Percentiles rank a stretch among this genome's conserved stretches.
These are phyloP conservation scores for Pterophyllum scalare DNA, from an alignment of 2,113 vertebrate genomes.

Conservation along the genomic window DNA sequence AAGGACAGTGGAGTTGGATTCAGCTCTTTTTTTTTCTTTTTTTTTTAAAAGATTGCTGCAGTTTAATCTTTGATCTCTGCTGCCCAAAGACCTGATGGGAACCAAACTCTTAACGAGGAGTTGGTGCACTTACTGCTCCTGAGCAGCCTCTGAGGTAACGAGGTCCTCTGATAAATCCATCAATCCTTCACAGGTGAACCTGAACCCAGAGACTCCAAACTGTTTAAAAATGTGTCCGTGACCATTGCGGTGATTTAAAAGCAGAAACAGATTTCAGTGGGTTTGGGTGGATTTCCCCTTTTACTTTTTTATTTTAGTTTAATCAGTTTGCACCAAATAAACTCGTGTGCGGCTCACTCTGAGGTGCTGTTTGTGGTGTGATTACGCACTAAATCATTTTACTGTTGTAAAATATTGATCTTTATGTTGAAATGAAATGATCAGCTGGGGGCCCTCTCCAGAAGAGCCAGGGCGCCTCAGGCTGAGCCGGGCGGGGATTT, in stretches of 20 bases:
- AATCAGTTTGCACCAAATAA: neutral
- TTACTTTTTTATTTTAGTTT: neutral
- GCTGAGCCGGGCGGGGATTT: slow-evolving; percentile 61
- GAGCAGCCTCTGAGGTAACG: slow-evolving; percentile 42
- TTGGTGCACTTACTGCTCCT: slow-evolving; percentile 11
- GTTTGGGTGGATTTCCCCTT: neutral
- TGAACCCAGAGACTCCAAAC: neutral
- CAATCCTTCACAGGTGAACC: slow-evolving; percentile 19
- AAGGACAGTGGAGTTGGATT: too few relatives aligned
- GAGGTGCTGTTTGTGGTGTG: slow-evolving; percentile 38
- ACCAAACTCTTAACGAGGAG: neutral
- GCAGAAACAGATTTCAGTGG: neutral
- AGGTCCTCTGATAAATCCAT: slow-evolving; percentile 36
- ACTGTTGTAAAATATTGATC: slow-evolving; percentile 64
- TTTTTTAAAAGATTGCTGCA: neutral
- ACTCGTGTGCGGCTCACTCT: neutral
- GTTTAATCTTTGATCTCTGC: neutral
- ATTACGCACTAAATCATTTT: slow-evolving; percentile 33
- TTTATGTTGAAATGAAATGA: slow-evolving; percentile 67
- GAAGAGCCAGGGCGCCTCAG: slow-evolving; percentile 46
- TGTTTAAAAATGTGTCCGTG: neutral
- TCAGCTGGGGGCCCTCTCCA: slow-evolving; percentile 59
- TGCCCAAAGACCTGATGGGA: neutral
- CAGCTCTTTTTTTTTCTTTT: too few relatives aligned
- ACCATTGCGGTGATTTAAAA: neutral